These are phyloP conservation scores for Drosophila murphyi DNA, from an alignment of 1,140 invertebrate genomes.

Conservation along the genomic window DNA sequence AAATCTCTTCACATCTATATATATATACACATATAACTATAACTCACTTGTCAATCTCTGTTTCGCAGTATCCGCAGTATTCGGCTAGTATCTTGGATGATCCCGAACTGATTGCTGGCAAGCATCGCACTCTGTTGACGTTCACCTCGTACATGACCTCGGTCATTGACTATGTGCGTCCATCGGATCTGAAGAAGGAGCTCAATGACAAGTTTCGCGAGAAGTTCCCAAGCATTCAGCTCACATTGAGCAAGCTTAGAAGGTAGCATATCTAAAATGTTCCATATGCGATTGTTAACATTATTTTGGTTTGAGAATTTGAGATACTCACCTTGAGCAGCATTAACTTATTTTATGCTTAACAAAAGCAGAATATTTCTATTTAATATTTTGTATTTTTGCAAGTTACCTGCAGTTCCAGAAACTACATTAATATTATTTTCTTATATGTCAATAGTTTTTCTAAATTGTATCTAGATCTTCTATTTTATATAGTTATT, in stretches of 20 bases:
- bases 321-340: too few relatives aligned
- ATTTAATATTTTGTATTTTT: too few relatives aligned
- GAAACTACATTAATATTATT: too few relatives aligned
- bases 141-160: constrained; percentile 98
- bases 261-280: constrained; percentile 86
- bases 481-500: too few relatives aligned
- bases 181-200: constrained; percentile 98
- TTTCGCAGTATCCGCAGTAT: constrained; percentile 87
- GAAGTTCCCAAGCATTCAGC: constrained; percentile 96
- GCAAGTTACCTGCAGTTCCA: too few relatives aligned
- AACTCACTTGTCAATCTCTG: background rate
- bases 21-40: background rate
- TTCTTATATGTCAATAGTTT: too few relatives aligned
- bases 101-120: constrained; percentile 97
- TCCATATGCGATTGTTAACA: too few relatives aligned
- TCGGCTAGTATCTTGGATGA: constrained; percentile 96
- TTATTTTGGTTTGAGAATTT: too few relatives aligned
- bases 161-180: constrained; percentile 98
- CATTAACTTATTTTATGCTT: too few relatives aligned
- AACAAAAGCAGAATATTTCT: too few relatives aligned
- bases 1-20: background rate
- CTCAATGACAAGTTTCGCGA: constrained; percentile 98
- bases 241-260: constrained; percentile 98
- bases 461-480: too few relatives aligned
- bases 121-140: constrained; percentile 96